Conservation (phyloP, 2,888 invertebrate genomes). For the Alloplasta piceator region DNA sequence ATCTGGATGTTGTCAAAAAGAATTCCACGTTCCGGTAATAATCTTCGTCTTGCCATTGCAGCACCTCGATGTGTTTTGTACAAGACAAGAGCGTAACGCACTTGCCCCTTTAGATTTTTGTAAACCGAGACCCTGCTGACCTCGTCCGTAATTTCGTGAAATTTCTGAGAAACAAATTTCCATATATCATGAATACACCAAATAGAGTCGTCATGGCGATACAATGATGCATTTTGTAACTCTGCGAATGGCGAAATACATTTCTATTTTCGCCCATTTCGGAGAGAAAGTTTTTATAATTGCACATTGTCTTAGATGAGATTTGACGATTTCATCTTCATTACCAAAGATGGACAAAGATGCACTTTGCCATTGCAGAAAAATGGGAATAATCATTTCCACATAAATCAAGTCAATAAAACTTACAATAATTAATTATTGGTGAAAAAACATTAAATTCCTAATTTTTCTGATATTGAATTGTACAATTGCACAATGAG, state of each 20-base stretch:
- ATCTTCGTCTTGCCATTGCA: conserved; percentile 85
- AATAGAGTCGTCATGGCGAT: background rate
- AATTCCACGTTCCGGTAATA: conserved; percentile 83
- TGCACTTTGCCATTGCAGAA: background rate
- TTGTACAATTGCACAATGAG: too few species aligned
- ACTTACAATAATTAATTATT: background rate
- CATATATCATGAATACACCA: conserved; percentile 25
- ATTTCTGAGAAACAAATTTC: conserved; percentile 70
- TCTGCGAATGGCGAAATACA: conserved; percentile 2
- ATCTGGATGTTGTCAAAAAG: conserved; percentile 75
- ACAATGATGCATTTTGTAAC: conserved; percentile 14
- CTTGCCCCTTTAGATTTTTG: conserved; percentile 69
- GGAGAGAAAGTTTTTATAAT: conserved; percentile 30
- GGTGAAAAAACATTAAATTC: background rate
- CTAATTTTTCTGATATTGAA: too few species aligned
- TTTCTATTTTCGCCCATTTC: conserved; percentile 24
- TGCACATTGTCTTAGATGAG: background rate
- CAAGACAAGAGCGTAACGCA: conserved; percentile 89
- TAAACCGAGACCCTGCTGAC: conserved; percentile 76
- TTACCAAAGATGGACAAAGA: conserved; percentile 21
- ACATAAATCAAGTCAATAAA: background rate
- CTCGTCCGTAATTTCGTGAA: conserved; percentile 75
- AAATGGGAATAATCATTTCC: background rate
- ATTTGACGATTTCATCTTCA: conserved; percentile 8
- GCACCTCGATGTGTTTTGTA: conserved; percentile 89